Conservation (phyloP, 2,888 invertebrate species). For the Agonum fuliginosum region DNA sequence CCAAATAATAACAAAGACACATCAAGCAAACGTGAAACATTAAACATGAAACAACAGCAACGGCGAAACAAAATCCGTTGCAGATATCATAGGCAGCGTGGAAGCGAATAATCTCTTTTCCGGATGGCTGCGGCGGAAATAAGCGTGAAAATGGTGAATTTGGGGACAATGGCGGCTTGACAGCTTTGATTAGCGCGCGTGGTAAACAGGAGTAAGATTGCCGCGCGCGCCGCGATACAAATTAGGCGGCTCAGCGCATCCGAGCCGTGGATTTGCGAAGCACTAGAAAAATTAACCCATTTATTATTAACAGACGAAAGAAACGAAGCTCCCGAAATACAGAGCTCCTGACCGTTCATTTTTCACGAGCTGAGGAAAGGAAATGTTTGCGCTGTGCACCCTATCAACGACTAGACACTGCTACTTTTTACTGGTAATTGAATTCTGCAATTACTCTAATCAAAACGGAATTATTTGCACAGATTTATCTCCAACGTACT, state of each 20-base stretch:
- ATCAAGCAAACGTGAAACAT: constrained; percentile 31
- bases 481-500: neutral
- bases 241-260: constrained; percentile 69
- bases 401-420: constrained; percentile 3
- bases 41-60: constrained; percentile 40
- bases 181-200: constrained; percentile 34
- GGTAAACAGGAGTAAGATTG: constrained; percentile 66
- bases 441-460: constrained; percentile 3
- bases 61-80: constrained; percentile 37
- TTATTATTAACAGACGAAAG: constrained; percentile 71
- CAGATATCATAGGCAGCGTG: constrained; percentile 31
- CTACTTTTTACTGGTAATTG: neutral
- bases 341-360: constrained; percentile 36
- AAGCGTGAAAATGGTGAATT: constrained; percentile 47
- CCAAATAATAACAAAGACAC: constrained; percentile 4
- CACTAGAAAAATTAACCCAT: constrained; percentile 72
- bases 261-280: constrained; percentile 69
- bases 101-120: constrained; percentile 49
- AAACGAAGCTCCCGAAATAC: constrained; percentile 65
- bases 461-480: neutral
- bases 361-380: constrained; percentile 36
- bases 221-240: constrained; percentile 68
- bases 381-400: constrained; percentile 31
- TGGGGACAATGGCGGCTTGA: constrained; percentile 45
- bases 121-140: constrained; percentile 35